These are phyloP conservation scores for Euwallacea fornicatus DNA, from an alignment of 1,140 invertebrate species.

Conservation along the genomic window DNA sequence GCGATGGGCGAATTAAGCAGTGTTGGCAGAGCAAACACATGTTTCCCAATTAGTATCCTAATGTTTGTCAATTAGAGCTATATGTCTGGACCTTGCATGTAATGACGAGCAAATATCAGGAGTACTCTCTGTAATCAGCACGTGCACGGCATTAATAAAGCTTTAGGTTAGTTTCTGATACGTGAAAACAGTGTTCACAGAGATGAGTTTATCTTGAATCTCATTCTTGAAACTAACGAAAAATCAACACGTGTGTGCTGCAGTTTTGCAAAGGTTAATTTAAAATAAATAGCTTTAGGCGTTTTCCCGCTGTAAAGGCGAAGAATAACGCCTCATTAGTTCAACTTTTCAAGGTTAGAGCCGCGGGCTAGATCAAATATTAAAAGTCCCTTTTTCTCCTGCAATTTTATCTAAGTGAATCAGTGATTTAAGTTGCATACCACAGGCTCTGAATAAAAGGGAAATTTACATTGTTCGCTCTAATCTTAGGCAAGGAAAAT, in stretches of 20 bases:
- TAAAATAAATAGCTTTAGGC: conserved; percentile 15
- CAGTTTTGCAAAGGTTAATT: conserved; percentile 11
- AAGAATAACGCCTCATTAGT: conserved; percentile 9
- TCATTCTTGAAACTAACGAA: conserved; percentile 11
- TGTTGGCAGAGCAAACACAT: conserved; percentile 34
- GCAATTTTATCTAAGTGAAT: background rate
- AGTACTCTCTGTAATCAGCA: background rate
- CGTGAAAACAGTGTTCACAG: no score
- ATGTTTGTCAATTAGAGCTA: conserved; percentile 33
- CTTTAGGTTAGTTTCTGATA: no score
- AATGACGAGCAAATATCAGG: conserved; percentile 14
- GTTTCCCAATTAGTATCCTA: conserved; percentile 32
- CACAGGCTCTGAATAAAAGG: background rate
- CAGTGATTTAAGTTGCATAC: background rate
- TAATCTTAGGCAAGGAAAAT: conserved; percentile 9
- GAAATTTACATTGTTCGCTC: background rate
- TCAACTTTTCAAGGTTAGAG: background rate
- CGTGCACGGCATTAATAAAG: no score
- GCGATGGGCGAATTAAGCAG: conserved; percentile 19
- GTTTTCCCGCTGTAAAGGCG: background rate
- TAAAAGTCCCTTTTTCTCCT: background rate
- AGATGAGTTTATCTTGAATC: conserved; percentile 3
- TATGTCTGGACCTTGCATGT: conserved; percentile 14
- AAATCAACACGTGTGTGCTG: conserved; percentile 10
- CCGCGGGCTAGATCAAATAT: background rate